Conservation (phyloP, 2,797 vertebrate species). For the Vultur gryphus region DNA sequence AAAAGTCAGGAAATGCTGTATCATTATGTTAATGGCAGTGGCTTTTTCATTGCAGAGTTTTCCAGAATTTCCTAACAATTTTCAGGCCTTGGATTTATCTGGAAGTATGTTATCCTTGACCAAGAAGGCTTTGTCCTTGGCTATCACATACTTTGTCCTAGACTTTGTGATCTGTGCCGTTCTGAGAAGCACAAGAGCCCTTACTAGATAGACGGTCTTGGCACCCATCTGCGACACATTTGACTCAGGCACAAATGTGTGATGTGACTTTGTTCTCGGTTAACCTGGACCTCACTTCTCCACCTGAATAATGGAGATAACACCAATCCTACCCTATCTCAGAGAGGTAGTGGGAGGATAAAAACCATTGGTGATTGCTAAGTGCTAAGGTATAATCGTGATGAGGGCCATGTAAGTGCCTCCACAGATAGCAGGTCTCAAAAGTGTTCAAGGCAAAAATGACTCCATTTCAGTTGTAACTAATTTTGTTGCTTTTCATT, state of each 20-base stretch:
- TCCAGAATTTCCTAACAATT: not conserved
- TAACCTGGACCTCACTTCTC: conserved; percentile 15
- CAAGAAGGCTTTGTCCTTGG: not conserved
- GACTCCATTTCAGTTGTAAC: not conserved
- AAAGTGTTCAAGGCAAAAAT: not conserved
- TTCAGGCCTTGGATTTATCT: not conserved
- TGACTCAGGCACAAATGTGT: not conserved
- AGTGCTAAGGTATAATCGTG: not conserved
- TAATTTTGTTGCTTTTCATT: not conserved
- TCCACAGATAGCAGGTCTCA: not conserved
- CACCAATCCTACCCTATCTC: not conserved
- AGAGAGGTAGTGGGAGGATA: not conserved
- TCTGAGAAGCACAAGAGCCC: not conserved
- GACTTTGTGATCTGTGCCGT: not conserved
- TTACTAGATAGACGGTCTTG: not conserved
- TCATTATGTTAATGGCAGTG: not conserved
- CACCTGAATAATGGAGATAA: not conserved
- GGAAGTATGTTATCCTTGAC: not conserved
- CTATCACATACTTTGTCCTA: not conserved
- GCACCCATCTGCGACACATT: not conserved
- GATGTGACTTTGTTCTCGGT: not conserved
- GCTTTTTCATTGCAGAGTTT: not conserved
- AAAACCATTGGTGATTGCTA: not conserved
- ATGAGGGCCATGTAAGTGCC: not conserved
- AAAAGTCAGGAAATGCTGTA: not conserved